Conservation (phyloP, 2,888 invertebrate species). For the Eledone cirrhosa region DNA sequence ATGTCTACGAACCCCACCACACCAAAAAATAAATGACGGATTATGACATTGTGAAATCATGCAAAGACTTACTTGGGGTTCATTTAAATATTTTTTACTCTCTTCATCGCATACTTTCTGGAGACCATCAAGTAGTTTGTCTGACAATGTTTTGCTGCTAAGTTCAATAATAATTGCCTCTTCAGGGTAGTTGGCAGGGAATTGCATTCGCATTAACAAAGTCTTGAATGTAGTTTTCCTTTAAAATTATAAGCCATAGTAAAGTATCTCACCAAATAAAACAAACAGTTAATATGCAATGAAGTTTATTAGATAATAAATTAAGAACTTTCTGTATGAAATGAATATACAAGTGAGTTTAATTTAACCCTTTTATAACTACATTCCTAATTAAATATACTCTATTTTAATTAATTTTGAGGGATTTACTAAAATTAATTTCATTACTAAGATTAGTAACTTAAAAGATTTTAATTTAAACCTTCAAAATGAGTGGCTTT, state of each 20-base stretch:
- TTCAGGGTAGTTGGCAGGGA: constrained; percentile 74
- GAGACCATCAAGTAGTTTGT: constrained; percentile 73
- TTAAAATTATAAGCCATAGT: constrained; percentile 34
- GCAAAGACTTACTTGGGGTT: constrained; percentile 64
- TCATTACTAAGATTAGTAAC: too few species aligned
- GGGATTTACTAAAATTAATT: too few species aligned
- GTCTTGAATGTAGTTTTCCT: constrained; percentile 74
- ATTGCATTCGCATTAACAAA: constrained; percentile 75
- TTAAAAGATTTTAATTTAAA: too few species aligned
- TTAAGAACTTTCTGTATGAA: not conserved
- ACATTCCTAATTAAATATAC: too few species aligned
- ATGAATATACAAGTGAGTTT: too few species aligned
- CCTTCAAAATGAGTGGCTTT: too few species aligned
- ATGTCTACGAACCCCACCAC: too few species aligned
- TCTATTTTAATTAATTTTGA: too few species aligned
- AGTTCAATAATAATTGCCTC: constrained; percentile 74
- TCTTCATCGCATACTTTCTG: constrained; percentile 74
- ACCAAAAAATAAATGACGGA: too few species aligned
- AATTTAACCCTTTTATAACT: too few species aligned
- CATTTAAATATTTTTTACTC: constrained; percentile 71
- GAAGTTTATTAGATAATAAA: not conserved
- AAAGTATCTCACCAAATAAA: constrained; percentile 14
- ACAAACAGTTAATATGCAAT: not conserved
- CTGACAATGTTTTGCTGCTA: constrained; percentile 76
- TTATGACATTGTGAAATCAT: too few species aligned